phyloP scores from a whole-genome alignment of 2,797 vertebrate genomes.

The Poeciliopsis infans region DNA sequence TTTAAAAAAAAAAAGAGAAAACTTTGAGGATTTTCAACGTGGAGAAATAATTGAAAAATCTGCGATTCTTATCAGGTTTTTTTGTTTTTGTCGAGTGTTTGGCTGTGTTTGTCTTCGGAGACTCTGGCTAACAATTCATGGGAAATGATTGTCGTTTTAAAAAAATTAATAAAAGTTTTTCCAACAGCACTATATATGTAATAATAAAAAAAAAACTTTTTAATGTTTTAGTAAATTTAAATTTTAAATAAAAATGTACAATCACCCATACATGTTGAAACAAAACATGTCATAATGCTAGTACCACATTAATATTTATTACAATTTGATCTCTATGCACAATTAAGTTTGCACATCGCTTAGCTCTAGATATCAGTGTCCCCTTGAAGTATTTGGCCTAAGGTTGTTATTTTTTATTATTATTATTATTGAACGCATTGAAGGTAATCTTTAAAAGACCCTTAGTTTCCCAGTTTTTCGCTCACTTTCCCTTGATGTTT shows the following conservation, averaged over 20 bases:
- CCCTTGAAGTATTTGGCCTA: constrained; percentile 64
- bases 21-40: constrained; percentile 9
- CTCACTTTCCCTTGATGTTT: constrained; percentile 62
- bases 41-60: constrained; percentile 54
- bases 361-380: constrained; percentile 60
- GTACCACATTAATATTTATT: constrained; percentile 78
- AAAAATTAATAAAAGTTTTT: constrained; percentile 53
- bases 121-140: constrained; percentile 56
- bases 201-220: constrained; percentile 26
- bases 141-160: constrained; percentile 70
- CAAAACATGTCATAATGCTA: constrained; percentile 62
- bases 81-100: constrained; percentile 53
- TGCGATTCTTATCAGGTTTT: constrained; percentile 66
- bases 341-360: constrained; percentile 77
- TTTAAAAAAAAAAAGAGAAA: constrained; percentile 9
- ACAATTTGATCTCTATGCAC: constrained; percentile 81
- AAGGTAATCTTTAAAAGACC: constrained; percentile 61
- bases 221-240: constrained; percentile 70
- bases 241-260: constrained; percentile 74
- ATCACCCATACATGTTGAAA: constrained; percentile 75
- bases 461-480: constrained; percentile 49
- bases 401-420: constrained; percentile 44
- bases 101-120: constrained; percentile 59
- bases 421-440: constrained; percentile 33
- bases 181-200: constrained; percentile 60